Percentiles rank a stretch among this genome's conserved stretches.
phyloP scores from a whole-genome alignment of 2,113 vertebrate species.

The Siniperca knerii region DNA sequence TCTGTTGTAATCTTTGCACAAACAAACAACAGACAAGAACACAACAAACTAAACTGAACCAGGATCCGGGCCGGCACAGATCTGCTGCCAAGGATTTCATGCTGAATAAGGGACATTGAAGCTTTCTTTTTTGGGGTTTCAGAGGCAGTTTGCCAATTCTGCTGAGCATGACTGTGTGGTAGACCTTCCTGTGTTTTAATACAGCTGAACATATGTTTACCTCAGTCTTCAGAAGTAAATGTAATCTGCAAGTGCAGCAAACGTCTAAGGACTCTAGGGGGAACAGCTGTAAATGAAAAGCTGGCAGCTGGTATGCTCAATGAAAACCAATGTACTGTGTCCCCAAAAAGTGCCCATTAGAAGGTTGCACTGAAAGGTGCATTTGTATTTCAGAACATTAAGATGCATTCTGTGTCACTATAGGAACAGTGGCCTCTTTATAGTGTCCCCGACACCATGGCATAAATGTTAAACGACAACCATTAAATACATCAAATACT shows the following conservation, averaged over 20 bases:
- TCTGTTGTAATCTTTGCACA: constrained; percentile 47
- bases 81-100: constrained; percentile 56
- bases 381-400: constrained; percentile 69
- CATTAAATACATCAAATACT: background rate
- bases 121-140: constrained; percentile 27
- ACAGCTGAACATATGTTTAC: constrained; percentile 78
- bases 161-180: constrained; percentile 48
- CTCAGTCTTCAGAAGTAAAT: constrained; percentile 70
- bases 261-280: constrained; percentile 63
- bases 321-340: constrained; percentile 71
- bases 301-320: constrained; percentile 72
- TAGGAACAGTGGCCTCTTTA: constrained; percentile 29
- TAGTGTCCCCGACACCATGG: background rate
- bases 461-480: background rate
- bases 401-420: constrained; percentile 48
- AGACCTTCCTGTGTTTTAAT: constrained; percentile 63
- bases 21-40: constrained; percentile 51
- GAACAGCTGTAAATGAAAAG: constrained; percentile 74
- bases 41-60: constrained; percentile 35
- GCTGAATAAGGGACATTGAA: constrained; percentile 49
- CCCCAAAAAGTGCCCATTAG: constrained; percentile 68
- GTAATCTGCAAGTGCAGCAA: constrained; percentile 72
- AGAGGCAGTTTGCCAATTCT: constrained; percentile 36
- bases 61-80: constrained; percentile 49
- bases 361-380: constrained; percentile 54